Evolutionary conservation across 2,888 invertebrate species (phyloP), one percentile per base, ranked within the genome.

Genomic region (Eulithis testata): DNA sequence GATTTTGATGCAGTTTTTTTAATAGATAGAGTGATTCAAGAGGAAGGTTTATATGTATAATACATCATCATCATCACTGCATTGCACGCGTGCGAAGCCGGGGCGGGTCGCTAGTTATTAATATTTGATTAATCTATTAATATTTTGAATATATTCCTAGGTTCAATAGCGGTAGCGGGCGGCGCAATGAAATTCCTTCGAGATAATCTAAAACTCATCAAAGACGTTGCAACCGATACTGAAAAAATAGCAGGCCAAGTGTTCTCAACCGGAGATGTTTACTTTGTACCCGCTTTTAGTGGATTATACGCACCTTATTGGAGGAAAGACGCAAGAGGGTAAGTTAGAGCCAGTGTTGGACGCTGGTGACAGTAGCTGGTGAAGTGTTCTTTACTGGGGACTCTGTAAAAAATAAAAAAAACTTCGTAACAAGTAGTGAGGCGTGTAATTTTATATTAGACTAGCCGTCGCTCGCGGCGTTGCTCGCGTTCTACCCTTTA

Each of bases 301-400:
- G 99, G 99, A 0, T 91, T 99, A 0, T 99, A 98, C 88, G 99
- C 99, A 60, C 99, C 99, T 0, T 98, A 99, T 83, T 99, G 99
- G 99, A 95, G 98, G 81, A 97, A 98, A 80, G 98, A 99, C 86
- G 99, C 99, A 0, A 94, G 98, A 84, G 98, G 98, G 97, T 95
- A 80, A 78, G 89, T 4, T 11, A 11, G n/a, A n/a, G n/a, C 11
- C 11, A 9, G 71, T 40, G 8, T 40, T 40, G 6, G 37, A 37
- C 37, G 3, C 37, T 37, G 37, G 37, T 7, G 5, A 37, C 8
- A 37, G 5, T 37, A 37, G 8, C 37, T 37, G 8, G 37, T 37
- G 8, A 37, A 37, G 37, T 5, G 5, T 37, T 5, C 5, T 8
- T 2, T 7, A 37, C 8, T 37, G 37, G 8, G 37, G 37, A 8